Conservation (phyloP, 23 tunicate genomes). For the Botrylloides violaceus region DNA sequence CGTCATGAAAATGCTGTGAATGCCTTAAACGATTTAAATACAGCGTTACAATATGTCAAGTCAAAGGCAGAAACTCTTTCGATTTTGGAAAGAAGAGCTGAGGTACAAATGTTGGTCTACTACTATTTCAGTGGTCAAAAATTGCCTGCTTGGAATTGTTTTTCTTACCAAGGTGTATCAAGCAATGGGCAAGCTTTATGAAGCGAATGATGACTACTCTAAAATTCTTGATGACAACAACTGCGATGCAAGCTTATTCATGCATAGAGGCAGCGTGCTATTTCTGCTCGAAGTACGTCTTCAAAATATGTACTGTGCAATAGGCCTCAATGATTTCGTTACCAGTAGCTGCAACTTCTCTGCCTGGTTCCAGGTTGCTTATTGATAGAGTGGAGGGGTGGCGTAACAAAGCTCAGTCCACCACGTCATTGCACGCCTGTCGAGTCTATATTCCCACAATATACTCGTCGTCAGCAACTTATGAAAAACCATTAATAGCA, state of each 20-base stretch:
- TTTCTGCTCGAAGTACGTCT: conserved; percentile 13
- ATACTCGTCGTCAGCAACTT: too few species aligned
- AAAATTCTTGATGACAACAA: conserved; percentile 24
- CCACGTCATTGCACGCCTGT: too few species aligned
- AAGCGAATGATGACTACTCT: conserved; percentile 52
- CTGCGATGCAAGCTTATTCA: conserved; percentile 1
- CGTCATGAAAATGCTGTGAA: conserved; percentile 27
- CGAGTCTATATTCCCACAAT: too few species aligned
- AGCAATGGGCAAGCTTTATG: conserved; percentile 21
- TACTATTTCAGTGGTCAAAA: too few species aligned
- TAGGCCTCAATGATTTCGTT: too few species aligned
- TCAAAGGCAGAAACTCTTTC: conserved; percentile 14
- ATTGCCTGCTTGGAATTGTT: too few species aligned
- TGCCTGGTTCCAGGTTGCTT: too few species aligned
- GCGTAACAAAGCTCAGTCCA: too few species aligned
- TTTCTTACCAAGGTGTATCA: conserved; percentile 33
- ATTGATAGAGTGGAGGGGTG: too few species aligned
- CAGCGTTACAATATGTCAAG: conserved; percentile 33
- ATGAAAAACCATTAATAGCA: too few species aligned
- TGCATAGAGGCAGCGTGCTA: conserved; percentile 18
- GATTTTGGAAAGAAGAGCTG: conserved; percentile 69
- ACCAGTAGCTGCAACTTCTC: too few species aligned
- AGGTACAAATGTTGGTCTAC: conserved; percentile 30
- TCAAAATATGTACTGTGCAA: too few species aligned
- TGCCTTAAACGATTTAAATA: conserved; percentile 42